Evolutionary conservation across 64 coral and sea anemone genomes (phyloP).

Genomic region (Cladopsammia gracilis): DNA sequence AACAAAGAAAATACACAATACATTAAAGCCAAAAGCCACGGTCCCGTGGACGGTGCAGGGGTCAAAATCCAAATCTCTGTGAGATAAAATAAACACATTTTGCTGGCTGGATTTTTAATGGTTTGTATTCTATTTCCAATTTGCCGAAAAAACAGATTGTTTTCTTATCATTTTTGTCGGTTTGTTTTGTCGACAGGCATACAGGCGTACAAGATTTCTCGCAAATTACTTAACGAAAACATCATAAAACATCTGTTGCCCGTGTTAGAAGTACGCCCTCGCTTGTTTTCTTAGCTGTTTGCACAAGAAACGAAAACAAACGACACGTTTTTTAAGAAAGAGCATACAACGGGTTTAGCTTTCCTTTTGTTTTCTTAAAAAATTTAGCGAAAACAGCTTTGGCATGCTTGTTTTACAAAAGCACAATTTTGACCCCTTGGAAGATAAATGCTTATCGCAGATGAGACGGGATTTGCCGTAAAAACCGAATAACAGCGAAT

Average conservation of each 20-base stretch:
- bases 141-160: constrained; percentile 36
- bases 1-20: not conserved
- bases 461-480: not conserved
- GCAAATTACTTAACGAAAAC: constrained; percentile 21
- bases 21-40: not conserved
- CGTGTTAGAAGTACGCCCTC: not conserved
- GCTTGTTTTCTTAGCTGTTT: constrained; percentile 27
- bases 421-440: not conserved
- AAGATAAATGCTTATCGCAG: constrained; percentile 18
- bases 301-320: constrained; percentile 14
- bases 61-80: not conserved
- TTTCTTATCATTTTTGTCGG: constrained; percentile 61
- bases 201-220: not conserved
- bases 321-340: not conserved
- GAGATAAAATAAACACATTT: constrained; percentile 40
- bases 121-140: constrained; percentile 20
- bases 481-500: not conserved
- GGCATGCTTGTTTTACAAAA: constrained; percentile 19
- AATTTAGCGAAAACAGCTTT: constrained; percentile 25
- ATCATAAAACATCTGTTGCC: not conserved
- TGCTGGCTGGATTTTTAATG: not conserved
- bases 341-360: not conserved
- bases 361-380: constrained; percentile 24
- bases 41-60: not conserved
- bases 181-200: constrained; percentile 21